Conservation (phyloP, 1,140 invertebrate genomes). For the Amyelois transitella region DNA sequence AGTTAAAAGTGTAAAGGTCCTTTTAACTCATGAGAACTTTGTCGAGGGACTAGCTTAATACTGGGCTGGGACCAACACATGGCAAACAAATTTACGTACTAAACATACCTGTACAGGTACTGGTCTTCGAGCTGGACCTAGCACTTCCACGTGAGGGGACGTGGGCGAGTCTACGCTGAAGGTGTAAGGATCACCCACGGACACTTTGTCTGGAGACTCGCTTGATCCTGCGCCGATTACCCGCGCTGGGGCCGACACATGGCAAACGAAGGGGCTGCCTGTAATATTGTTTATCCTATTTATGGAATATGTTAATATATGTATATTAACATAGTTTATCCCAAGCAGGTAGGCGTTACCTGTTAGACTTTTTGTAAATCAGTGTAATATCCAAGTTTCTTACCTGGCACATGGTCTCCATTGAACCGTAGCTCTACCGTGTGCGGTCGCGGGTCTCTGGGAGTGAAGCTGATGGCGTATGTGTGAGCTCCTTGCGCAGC, state of each 20-base stretch:
- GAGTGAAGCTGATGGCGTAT: constrained; percentile 98
- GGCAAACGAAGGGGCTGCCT: constrained; percentile 77
- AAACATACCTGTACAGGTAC: constrained; percentile 78
- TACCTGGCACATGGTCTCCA: constrained; percentile 94
- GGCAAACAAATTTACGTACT: too few relatives aligned
- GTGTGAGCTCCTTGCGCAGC: constrained; percentile 95
- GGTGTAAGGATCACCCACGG: constrained; percentile 86
- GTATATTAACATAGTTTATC: background rate
- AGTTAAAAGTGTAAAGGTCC: too few relatives aligned
- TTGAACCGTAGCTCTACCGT: constrained; percentile 97
- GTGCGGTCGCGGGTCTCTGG: constrained; percentile 90
- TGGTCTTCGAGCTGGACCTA: constrained; percentile 83
- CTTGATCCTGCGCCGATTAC: constrained; percentile 81
- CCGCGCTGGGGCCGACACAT: constrained; percentile 80
- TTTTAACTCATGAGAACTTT: too few relatives aligned
- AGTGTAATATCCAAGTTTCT: constrained; percentile 26
- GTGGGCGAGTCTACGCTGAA: constrained; percentile 89
- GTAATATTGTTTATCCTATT: background rate
- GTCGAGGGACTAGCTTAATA: too few relatives aligned
- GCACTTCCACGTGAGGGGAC: constrained; percentile 84
- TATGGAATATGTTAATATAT: too few relatives aligned
- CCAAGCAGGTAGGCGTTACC: too few relatives aligned
- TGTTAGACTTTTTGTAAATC: background rate
- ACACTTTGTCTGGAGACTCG: constrained; percentile 93
- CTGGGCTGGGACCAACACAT: too few relatives aligned